Evolutionary conservation across 2,888 invertebrate genomes (phyloP), one percentile per base, ranked within the genome.

Genomic region (Pyrochroa serraticornis): DNA sequence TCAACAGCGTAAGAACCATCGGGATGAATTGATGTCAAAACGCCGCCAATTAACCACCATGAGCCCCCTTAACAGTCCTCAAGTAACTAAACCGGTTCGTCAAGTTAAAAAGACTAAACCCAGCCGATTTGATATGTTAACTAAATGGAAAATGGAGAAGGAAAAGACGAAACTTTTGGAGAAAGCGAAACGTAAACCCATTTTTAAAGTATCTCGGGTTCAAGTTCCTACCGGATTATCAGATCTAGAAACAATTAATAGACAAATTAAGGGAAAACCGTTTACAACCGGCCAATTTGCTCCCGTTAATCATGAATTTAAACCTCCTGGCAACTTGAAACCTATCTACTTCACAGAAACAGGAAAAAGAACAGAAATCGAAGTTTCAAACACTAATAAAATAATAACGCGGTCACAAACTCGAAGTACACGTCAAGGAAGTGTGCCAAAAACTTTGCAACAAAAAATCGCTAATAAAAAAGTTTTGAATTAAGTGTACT

Each of bases 281-380:
- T 62, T 70, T 30, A 43, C 55, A 32, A 63, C 64, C 5, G 5
- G 3, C 5, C 51, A 67, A 41, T 83, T 86, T 76, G 85, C 85
- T 7, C 85, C 86, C 0, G 71, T 71, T 50, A 80, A 83, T 76
- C 81, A 85, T 9, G n/a, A n/a, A n/a, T n/a, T n/a, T n/a, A 80
- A 77, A 65, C 78, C 83, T 3, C 85, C 85, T 0, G 56, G 71
- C 6, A 76, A 77, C 73, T 54, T 66, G 74, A 51, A n/a, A n/a
- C n/a, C n/a, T n/a, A n/a, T n/a, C n/a, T n/a, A n/a, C n/a, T n/a
- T n/a, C n/a, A n/a, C 43, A 10, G 39, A 8, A 37, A 50, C 33
- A 33, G 34, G 8, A 46, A 13, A 36, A 9, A 6, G 14, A 13
- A 31, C 41, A 48, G 1, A 32, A 10, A 22, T 36, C 22, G 30